These are phyloP conservation scores for Druon quercuslanigerum DNA, from an alignment of 1,140 invertebrate species.

Conservation along the genomic window DNA sequence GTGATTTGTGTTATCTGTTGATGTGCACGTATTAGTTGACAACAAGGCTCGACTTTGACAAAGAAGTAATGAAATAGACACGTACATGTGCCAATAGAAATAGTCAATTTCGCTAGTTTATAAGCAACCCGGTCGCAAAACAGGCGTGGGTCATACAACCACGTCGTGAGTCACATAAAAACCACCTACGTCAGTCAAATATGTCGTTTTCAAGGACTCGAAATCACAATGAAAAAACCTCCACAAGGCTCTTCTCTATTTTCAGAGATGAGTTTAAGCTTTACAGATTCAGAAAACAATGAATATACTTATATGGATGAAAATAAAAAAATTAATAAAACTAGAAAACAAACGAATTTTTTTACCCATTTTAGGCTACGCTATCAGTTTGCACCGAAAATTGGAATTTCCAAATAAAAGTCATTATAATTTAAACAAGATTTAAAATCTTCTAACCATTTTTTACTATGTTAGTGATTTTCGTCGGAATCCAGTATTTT, in stretches of 20 bases:
- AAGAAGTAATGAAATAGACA: background rate
- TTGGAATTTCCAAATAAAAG: too few relatives aligned
- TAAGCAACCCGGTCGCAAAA: slow-evolving; percentile 31
- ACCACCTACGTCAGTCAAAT: slow-evolving; percentile 43
- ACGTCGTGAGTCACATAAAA: slow-evolving; percentile 39
- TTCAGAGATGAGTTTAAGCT: background rate
- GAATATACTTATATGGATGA: too few relatives aligned
- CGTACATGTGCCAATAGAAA: background rate
- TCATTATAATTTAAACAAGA: too few relatives aligned
- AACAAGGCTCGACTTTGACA: background rate
- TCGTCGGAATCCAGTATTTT: too few relatives aligned
- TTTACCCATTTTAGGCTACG: too few relatives aligned
- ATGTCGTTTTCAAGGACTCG: slow-evolving; percentile 37
- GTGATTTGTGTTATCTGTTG: slow-evolving; percentile 21
- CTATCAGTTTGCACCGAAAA: too few relatives aligned
- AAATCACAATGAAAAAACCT: slow-evolving; percentile 7
- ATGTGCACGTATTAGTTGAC: slow-evolving; percentile 13
- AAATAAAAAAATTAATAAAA: too few relatives aligned
- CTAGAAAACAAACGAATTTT: too few relatives aligned
- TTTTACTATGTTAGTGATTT: too few relatives aligned
- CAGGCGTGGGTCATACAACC: slow-evolving; percentile 32
- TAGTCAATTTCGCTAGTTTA: slow-evolving; percentile 12
- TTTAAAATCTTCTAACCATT: too few relatives aligned
- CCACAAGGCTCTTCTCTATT: background rate
- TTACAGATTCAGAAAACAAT: too few relatives aligned